Base-by-base conservation (phyloP, 2,113 vertebrate species). In the Probosciger aterrimus region DNA sequence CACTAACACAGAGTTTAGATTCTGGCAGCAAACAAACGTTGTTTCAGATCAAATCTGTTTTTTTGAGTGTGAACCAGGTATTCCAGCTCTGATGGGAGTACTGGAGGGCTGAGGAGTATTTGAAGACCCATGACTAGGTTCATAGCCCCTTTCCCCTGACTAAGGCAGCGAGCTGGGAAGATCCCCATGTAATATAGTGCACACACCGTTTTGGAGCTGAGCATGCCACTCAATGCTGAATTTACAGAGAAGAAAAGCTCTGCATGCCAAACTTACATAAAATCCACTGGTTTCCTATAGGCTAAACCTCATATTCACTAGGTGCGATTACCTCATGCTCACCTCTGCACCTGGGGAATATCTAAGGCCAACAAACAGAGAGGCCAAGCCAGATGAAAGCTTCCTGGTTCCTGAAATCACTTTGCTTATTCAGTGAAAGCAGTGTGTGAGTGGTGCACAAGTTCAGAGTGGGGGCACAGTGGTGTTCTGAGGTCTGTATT, bases 341-440 rank as follows among this genome's bases (percentile, higher is more conserved):
- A 96, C 95, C 96, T 96, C 95, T 93, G 96, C 97, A 97, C 96
- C 97, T 95, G 95, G 97, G 94, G 97, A 97, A 68, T 63, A n/a
- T 55, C 65, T 69, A 75, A 79, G 93, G 92, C 95, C 95, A 88
- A 77, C 84, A 77, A 59, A 53, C 78, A 75, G 93, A 33, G 39
- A 59, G 64, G 18, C 76, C 0, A 2, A 87, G 92, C 87, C 92
- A 87, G 92, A 60, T 33, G 55, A 79, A 75, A 76, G 35, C 68
- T 76, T 93, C 91, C 83, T 76, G 62, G 71, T 71, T 80, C 88
- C 92, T 53, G 44, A 35, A 60, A 80, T 64, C 28, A 2, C 60
- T 86, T 33, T 43, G 22, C 90, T 73, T 47, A 1, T 47, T 18
- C 53, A 49, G 68, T 50, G 78, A 13, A 13, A 79, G 43, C 2